These are phyloP conservation scores for Rhadina sibilatrix DNA, from an alignment of 2,113 vertebrate genomes.

Conservation along the genomic window DNA sequence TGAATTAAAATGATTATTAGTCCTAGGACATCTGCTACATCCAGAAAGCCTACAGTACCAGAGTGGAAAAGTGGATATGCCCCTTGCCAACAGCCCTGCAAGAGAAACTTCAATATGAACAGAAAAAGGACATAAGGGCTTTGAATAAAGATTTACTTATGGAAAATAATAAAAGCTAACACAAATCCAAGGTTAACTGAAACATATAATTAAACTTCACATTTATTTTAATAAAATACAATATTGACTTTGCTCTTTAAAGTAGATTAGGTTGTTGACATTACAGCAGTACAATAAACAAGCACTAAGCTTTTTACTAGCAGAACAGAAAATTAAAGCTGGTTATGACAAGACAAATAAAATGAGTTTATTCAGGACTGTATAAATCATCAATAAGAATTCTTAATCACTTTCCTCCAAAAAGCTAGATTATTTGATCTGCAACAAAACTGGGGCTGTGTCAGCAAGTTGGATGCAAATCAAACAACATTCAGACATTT, in stretches of 20 bases:
- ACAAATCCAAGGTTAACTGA: slow-evolving; percentile 62
- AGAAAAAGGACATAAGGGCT: neutral
- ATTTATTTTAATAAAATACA: slow-evolving; percentile 65
- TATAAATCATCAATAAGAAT: slow-evolving; percentile 59
- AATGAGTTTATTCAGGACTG: slow-evolving; percentile 49
- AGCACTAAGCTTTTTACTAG: slow-evolving; percentile 48
- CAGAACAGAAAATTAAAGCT: slow-evolving; percentile 64
- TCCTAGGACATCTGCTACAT: neutral
- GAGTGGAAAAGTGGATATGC: neutral
- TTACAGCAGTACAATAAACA: slow-evolving; percentile 55
- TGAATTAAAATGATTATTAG: neutral
- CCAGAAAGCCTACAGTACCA: neutral
- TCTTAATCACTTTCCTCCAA: slow-evolving; percentile 47
- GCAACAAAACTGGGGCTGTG: slow-evolving; percentile 49
- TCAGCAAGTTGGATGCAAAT: slow-evolving; percentile 57
- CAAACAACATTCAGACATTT: slow-evolving; percentile 51
- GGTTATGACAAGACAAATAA: slow-evolving; percentile 55
- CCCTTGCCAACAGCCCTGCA: neutral
- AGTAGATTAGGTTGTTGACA: slow-evolving; percentile 66
- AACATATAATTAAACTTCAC: slow-evolving; percentile 67
- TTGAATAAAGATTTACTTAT: slow-evolving; percentile 48
- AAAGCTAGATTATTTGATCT: slow-evolving; percentile 58
- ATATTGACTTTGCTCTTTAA: slow-evolving; percentile 69
- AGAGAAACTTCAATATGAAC: neutral
- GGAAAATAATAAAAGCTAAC: slow-evolving; percentile 51